Evolutionary conservation across 1,140 invertebrate genomes (phyloP).

Genomic region (Brachionus paranguensis): DNA sequence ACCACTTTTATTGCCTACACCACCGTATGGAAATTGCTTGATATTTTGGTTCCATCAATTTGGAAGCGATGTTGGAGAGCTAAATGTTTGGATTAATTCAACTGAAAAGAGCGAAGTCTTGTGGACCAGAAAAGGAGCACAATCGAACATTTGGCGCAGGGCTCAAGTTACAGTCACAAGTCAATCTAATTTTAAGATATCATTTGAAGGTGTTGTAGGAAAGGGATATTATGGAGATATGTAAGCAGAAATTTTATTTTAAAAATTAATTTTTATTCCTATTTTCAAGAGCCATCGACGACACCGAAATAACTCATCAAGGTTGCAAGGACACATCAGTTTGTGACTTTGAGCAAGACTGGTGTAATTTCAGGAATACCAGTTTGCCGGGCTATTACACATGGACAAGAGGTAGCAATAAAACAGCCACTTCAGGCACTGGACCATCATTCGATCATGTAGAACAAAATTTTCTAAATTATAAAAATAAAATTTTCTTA

Average conservation of each 20-base stretch:
- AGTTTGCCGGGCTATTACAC: constrained; percentile 32
- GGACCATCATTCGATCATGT: constrained; percentile 44
- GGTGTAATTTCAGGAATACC: constrained; percentile 44
- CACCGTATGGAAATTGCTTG: constrained; percentile 25
- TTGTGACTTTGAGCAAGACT: constrained; percentile 45
- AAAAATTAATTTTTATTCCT: neutral
- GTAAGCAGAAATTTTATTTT: constrained; percentile 12
- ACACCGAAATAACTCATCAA: constrained; percentile 16
- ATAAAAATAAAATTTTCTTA: neutral
- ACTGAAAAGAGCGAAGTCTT: constrained; percentile 38
- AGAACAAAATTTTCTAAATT: neutral
- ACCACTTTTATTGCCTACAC: neutral
- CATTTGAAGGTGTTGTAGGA: constrained; percentile 35
- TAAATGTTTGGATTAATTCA: constrained; percentile 26
- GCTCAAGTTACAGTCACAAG: constrained; percentile 44
- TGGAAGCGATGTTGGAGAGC: constrained; percentile 7
- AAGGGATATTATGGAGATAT: constrained; percentile 42
- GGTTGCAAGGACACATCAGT: constrained; percentile 15
- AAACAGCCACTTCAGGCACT: constrained; percentile 19
- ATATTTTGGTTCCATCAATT: constrained; percentile 34
- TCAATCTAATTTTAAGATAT: constrained; percentile 2
- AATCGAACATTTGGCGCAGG: constrained; percentile 50
- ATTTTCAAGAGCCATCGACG: neutral
- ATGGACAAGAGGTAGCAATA: constrained; percentile 20
- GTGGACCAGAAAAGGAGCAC: constrained; percentile 47